A percentile compares a stretch with the other conserved stretches of the same genome.
phyloP scores from a whole-genome alignment of 2,797 vertebrate genomes.

The Furcifer pardalis region DNA sequence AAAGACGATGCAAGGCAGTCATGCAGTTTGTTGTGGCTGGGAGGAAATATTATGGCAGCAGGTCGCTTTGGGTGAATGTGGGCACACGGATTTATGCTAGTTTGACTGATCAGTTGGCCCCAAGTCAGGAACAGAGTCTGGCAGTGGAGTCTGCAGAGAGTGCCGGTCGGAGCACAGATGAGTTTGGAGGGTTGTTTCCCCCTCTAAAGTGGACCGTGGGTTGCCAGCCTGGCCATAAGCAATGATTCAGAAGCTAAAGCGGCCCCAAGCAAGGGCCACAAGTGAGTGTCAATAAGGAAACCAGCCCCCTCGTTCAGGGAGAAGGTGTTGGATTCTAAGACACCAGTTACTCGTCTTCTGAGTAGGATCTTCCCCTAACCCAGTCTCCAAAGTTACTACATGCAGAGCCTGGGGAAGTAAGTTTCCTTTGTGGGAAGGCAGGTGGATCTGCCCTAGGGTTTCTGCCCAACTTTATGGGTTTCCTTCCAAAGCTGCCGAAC shows the following conservation, averaged over 20 bases:
- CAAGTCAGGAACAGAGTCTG: background rate
- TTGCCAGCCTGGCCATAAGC: no score
- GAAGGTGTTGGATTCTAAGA: background rate
- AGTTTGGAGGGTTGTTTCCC: no score
- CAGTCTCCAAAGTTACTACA: background rate
- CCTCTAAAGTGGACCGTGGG: background rate
- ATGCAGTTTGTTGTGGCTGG: background rate
- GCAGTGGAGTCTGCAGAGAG: background rate
- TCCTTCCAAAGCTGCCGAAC: no score
- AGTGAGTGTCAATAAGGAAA: background rate
- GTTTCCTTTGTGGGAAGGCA: background rate
- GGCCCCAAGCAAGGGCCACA: background rate
- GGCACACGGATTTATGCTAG: background rate
- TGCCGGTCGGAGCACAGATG: background rate
- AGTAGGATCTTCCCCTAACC: no score
- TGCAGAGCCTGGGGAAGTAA: background rate
- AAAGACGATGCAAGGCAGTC: constrained; percentile 15
- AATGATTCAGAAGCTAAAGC: background rate
- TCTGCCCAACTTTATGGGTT: no score
- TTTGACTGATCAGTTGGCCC: constrained; percentile 43
- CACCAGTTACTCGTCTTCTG: background rate
- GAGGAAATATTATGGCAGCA: constrained; percentile 14
- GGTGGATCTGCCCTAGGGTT: no score
- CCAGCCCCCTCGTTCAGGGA: background rate
- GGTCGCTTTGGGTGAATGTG: background rate